These are phyloP conservation scores for Ips nitidus DNA, from an alignment of 1,140 invertebrate species.

Conservation along the genomic window DNA sequence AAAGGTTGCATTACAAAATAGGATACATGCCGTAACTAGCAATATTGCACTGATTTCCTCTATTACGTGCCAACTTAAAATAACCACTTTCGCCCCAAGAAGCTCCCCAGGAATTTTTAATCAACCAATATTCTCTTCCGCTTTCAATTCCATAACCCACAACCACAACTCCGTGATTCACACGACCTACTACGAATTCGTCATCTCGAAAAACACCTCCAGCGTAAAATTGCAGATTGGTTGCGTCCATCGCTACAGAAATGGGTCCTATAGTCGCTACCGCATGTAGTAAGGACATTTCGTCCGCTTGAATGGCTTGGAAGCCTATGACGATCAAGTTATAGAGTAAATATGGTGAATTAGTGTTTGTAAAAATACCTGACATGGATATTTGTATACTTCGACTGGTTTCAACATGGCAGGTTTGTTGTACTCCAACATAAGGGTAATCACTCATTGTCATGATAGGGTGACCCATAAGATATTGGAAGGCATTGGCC, in stretches of 20 bases:
- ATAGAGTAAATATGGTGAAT: not conserved
- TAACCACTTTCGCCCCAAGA: slow-evolving; percentile 86
- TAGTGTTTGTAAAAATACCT: slow-evolving; percentile 52
- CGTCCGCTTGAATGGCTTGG: slow-evolving; percentile 61
- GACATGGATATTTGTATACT: slow-evolving; percentile 53
- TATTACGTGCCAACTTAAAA: slow-evolving; percentile 86
- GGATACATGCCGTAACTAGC: slow-evolving; percentile 59
- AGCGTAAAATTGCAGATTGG: slow-evolving; percentile 42
- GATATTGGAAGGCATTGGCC: slow-evolving; percentile 89
- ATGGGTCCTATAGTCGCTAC: slow-evolving; percentile 86
- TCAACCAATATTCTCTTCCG: slow-evolving; percentile 75
- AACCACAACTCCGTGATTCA: slow-evolving; percentile 87
- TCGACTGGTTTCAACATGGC: slow-evolving; percentile 54
- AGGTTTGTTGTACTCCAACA: slow-evolving; percentile 70
- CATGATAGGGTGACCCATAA: slow-evolving; percentile 86
- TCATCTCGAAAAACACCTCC: slow-evolving; percentile 38
- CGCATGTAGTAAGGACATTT: slow-evolving; percentile 69
- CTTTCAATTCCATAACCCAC: slow-evolving; percentile 78
- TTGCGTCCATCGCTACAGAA: slow-evolving; percentile 90
- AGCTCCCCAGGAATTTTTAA: slow-evolving; percentile 84
- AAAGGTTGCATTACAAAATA: slow-evolving; percentile 33
- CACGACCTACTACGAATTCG: slow-evolving; percentile 52
- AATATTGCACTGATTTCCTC: slow-evolving; percentile 84
- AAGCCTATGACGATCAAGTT: slow-evolving; percentile 13
- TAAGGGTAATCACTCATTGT: slow-evolving; percentile 89